These are phyloP conservation scores for Hirtodrosophila cameraria DNA, from an alignment of 2,888 invertebrate species.

Conservation along the genomic window DNA sequence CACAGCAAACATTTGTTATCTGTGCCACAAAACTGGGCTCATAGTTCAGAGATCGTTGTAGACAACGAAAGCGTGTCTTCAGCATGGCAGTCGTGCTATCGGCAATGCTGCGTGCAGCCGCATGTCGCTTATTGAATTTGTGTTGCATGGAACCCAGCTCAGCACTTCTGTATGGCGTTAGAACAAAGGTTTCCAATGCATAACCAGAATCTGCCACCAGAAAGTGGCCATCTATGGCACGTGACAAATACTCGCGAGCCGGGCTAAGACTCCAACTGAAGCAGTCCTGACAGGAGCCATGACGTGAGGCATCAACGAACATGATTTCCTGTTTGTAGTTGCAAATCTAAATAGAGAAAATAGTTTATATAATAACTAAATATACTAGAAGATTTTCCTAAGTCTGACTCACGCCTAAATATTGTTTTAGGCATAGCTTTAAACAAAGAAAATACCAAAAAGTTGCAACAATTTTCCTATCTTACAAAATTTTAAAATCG, in stretches of 20 bases:
- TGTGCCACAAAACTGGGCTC: background rate
- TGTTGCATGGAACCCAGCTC: background rate
- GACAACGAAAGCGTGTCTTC: background rate
- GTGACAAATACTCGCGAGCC: background rate
- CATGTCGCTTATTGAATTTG: constrained; percentile 1
- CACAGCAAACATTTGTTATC: constrained; percentile 7
- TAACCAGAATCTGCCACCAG: background rate
- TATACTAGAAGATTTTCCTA: too few species aligned
- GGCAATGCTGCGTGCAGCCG: background rate
- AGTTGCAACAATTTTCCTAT: too few species aligned
- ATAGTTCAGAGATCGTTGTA: background rate
- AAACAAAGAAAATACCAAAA: too few species aligned
- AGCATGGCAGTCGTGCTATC: background rate
- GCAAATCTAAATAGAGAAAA: background rate
- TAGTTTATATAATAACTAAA: background rate
- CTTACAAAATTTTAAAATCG: too few species aligned
- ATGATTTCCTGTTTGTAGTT: constrained; percentile 4
- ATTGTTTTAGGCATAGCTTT: too few species aligned
- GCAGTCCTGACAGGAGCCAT: background rate
- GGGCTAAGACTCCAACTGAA: background rate
- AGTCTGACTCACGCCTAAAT: too few species aligned
- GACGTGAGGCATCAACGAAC: background rate
- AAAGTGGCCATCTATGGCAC: background rate
- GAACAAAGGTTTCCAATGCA: background rate
- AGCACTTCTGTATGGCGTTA: background rate